Evolutionary conservation across 2,888 invertebrate species (phyloP), one percentile per base, ranked within the genome.

Genomic region (Drosophila greeni): DNA sequence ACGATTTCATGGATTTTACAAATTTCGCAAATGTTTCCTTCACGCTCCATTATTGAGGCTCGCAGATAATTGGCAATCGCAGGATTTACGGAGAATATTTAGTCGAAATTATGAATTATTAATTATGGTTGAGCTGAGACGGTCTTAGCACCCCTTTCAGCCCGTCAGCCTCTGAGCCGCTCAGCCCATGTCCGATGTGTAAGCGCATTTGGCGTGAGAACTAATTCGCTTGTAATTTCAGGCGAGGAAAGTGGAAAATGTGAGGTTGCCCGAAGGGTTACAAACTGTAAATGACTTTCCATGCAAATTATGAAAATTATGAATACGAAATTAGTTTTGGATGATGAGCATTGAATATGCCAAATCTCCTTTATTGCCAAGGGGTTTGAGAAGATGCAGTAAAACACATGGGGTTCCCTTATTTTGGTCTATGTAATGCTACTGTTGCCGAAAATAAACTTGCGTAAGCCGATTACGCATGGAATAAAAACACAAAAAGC

Each of bases 161-260:
- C 40, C 40, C 0, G 3, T 14, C 12, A 14, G 16, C 14, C 40
- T 20, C 20, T 39, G 8, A 12, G 16, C 56, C 33, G 31, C 31
- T 16, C n/a, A 8, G 16, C 1, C 51, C 59, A 18, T 37, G 39
- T 34, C 52, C 49, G 39, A 57, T 60, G 29, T 53, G 59, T 82
- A 79, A 79, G 67, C 82, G 55, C 72, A 79, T 79, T 79, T 73
- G 75, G 75, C 79, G 79, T 79, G 79, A 82, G 79, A 79, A 79
- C 79, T 79, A 79, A 79, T 79, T 66, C 75, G 76, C 75, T 75
- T 76, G 82, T 82, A 82, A 79, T 79, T 82, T 62, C 62, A 40
- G 18, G 34, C 42, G 61, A 69, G 73, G 70, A 61, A 68, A 64
- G 60, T 73, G 74, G 72, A 54, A 67, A 61, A 66, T 47, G 16